phyloP scores from a whole-genome alignment of 2,797 vertebrate species.

The Thunnus albacares region DNA sequence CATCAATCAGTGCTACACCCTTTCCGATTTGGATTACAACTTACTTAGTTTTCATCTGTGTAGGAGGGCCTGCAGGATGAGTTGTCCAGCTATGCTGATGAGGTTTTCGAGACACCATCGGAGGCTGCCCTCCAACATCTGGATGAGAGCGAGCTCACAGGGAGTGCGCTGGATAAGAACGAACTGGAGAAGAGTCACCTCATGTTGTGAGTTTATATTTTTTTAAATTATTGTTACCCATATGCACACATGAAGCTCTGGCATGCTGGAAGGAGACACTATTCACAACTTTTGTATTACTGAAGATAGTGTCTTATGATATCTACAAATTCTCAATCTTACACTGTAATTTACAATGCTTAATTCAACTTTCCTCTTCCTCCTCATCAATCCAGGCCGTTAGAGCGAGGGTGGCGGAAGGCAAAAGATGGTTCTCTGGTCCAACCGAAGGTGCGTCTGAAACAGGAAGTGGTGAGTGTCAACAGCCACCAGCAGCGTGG shows the following conservation, averaged over 20 bases:
- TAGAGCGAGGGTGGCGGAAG: slow-evolving; percentile 97
- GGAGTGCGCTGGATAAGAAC: slow-evolving; percentile 91
- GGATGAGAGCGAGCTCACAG: slow-evolving; percentile 91
- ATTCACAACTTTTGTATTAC: not conserved
- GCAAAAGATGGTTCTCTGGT: slow-evolving; percentile 85
- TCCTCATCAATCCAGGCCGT: slow-evolving; percentile 83
- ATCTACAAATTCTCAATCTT: not conserved
- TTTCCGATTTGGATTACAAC: not conserved
- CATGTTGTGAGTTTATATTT: slow-evolving; percentile 88
- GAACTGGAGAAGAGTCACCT: slow-evolving; percentile 96
- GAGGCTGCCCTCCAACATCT: slow-evolving; percentile 87
- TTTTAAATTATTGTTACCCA: not conserved
- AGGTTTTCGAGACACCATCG: slow-evolving; percentile 95
- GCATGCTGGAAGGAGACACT: not conserved
- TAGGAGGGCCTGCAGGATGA: slow-evolving; percentile 96
- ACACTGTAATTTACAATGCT: not conserved
- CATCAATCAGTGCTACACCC: too few species aligned
- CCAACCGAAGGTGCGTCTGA: slow-evolving; percentile 92
- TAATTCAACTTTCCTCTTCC: not conserved
- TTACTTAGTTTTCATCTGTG: slow-evolving; percentile 9
- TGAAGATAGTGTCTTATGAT: not conserved
- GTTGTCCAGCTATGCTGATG: slow-evolving; percentile 94
- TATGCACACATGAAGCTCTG: not conserved
- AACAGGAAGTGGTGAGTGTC: slow-evolving; percentile 94
- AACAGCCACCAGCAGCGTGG: slow-evolving; percentile 89